These are phyloP conservation scores for Rotaria sp. DNA, from an alignment of 2,888 invertebrate genomes.

Conservation along the genomic window DNA sequence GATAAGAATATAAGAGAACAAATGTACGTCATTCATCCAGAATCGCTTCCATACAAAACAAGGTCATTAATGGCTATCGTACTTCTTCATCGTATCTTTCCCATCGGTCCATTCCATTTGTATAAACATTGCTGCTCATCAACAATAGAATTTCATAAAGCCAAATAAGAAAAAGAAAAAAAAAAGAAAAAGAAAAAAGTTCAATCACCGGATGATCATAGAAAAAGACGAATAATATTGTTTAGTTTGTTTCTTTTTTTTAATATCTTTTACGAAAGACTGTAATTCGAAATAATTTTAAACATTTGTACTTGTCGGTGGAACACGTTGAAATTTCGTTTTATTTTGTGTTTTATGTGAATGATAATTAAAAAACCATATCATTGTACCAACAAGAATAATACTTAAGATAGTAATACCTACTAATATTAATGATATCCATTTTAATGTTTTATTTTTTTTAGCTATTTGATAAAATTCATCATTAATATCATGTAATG, in stretches of 20 bases:
- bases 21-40: not conserved
- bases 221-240: not conserved
- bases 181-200: not conserved
- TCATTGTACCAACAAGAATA: not conserved
- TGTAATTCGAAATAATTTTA: not conserved
- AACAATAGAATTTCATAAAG: not conserved
- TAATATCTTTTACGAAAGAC: not conserved
- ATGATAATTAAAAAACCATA: not conserved
- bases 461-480: not conserved
- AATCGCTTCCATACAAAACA: not conserved
- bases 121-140: not conserved
- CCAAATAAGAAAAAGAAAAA: not conserved
- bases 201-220: not conserved
- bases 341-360: not conserved
- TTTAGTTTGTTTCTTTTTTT: not conserved
- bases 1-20: not conserved
- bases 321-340: not conserved
- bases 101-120: conserved; percentile 7
- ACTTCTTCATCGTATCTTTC: not conserved
- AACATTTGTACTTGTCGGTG: not conserved
- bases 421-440: not conserved
- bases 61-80: not conserved
- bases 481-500: not conserved
- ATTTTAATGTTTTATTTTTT: not conserved
- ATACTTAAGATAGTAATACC: not conserved